Base-by-base conservation (phyloP, 30 jellyfish, hydroid and myxozoan species). In the Hydractinia echinata region DNA sequence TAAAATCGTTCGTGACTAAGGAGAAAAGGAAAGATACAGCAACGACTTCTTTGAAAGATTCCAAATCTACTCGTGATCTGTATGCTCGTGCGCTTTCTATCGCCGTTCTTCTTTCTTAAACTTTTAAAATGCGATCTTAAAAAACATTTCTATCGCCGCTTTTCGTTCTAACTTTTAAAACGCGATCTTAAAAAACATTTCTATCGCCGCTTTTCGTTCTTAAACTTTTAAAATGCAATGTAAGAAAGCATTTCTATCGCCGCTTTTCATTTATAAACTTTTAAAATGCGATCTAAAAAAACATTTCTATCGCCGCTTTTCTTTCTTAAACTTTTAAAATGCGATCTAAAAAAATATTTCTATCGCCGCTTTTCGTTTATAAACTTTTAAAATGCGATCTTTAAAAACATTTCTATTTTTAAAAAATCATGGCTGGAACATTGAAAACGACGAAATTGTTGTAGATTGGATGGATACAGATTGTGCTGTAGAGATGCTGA, bases 401-500 rank as follows among this genome's bases (percentile, higher is more conserved):
- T n/a, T n/a, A n/a, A n/a, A n/a, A n/a, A 86, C 51, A 76, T 81
- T 14, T 86, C 90, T 30, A 13, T 68, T 15, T 76, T 79, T 2
- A 56, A 30, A 53, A 51, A 53, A 76, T 52, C 58, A 81, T 64
- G 95, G 93, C 7, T 86, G 93, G 95, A 82, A 72, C 55, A 20
- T 76, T 15, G 89, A 56, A 16, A 13, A 6, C 0, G 94, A 84
- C 13, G 51, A 81, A 71, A 61, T 79, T 5, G 50, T 16, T n/a
- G 73, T 86, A 48, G 91, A 86, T 70, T 86, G 95, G 95, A 79
- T 71, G 81, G 81, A 71, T 51, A 10, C 11, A 7, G n/a, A 71
- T 21, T 51, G 61, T 8, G 61, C 50, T 71, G 74, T 64, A 64
- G 74, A 64, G 19, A 6, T 64, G 74, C 74, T 64, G 18, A 64